These are phyloP conservation scores for Sinhomidia bicolor DNA, from an alignment of 2,888 invertebrate species.

Conservation along the genomic window DNA sequence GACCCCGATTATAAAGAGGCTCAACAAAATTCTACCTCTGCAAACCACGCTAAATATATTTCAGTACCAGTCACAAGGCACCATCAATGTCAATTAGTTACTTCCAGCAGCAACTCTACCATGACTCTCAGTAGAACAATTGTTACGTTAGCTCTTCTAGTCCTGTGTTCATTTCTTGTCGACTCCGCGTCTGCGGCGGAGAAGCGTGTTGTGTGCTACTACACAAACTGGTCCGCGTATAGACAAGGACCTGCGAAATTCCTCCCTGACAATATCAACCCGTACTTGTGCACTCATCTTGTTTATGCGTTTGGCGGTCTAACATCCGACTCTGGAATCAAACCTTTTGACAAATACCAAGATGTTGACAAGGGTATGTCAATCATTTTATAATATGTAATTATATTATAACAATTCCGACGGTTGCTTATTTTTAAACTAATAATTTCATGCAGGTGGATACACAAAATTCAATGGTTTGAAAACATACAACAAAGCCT, in stretches of 20 bases:
- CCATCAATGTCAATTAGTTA: slow-evolving; percentile 70
- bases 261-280: slow-evolving; percentile 96
- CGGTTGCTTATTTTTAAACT: neutral
- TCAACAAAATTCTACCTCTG: neutral
- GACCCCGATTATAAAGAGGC: neutral
- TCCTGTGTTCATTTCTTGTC: slow-evolving; percentile 76
- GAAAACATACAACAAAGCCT: slow-evolving; percentile 94
- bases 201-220: slow-evolving; percentile 93
- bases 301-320: slow-evolving; percentile 96
- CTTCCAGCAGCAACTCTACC: neutral
- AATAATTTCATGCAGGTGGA: slow-evolving; percentile 86
- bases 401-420: neutral
- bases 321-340: slow-evolving; percentile 94
- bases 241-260: slow-evolving; percentile 91
- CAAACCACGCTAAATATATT: neutral
- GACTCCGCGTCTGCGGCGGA: slow-evolving; percentile 81
- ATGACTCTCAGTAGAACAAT: slow-evolving; percentile 67
- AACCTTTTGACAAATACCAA: slow-evolving; percentile 97
- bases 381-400: neutral
- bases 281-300: slow-evolving; percentile 95
- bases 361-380: slow-evolving; percentile 94
- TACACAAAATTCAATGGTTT: slow-evolving; percentile 96
- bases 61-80: slow-evolving; percentile 49
- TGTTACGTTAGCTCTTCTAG: slow-evolving; percentile 72
- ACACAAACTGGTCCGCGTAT: slow-evolving; percentile 97